Conservation (phyloP, 2,113 vertebrate species). For the Stercorarius parasiticus region DNA sequence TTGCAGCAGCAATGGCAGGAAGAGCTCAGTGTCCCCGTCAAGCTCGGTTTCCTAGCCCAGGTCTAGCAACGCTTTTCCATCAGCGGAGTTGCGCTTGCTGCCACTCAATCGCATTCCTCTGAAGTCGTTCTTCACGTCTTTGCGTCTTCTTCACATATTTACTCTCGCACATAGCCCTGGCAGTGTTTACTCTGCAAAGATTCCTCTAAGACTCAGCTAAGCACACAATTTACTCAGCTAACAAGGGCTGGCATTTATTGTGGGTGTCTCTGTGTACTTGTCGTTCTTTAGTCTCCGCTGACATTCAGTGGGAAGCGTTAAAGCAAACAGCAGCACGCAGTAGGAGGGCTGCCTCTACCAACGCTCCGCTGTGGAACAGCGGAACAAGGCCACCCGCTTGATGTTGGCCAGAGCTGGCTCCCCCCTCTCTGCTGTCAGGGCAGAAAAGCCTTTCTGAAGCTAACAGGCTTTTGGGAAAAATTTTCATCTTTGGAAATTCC, state of each 20-base stretch:
- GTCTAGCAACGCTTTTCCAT: neutral
- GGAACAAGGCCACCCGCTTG: neutral
- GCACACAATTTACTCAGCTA: constrained; percentile 71
- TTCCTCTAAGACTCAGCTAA: constrained; percentile 60
- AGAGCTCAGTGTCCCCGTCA: rapidly evolving
- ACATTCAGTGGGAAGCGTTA: constrained; percentile 64
- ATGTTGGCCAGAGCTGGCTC: neutral
- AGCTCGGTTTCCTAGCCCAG: neutral
- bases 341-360: neutral
- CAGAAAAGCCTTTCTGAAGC: neutral
- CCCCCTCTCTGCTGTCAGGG: neutral
- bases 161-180: neutral
- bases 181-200: constrained; percentile 66
- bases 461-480: neutral
- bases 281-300: constrained; percentile 56
- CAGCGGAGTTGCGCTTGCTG: neutral
- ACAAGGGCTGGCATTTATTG: constrained; percentile 70
- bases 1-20: neutral
- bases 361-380: neutral
- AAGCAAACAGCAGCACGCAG: constrained; percentile 50
- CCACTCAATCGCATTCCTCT: neutral
- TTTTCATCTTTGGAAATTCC: neutral
- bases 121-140: neutral
- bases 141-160: neutral
- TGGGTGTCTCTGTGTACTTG: constrained; percentile 67